Evolutionary conservation across 2,113 vertebrate species (phyloP), one percentile per base, ranked within the genome.

Genomic region (Strigops habroptila): DNA sequence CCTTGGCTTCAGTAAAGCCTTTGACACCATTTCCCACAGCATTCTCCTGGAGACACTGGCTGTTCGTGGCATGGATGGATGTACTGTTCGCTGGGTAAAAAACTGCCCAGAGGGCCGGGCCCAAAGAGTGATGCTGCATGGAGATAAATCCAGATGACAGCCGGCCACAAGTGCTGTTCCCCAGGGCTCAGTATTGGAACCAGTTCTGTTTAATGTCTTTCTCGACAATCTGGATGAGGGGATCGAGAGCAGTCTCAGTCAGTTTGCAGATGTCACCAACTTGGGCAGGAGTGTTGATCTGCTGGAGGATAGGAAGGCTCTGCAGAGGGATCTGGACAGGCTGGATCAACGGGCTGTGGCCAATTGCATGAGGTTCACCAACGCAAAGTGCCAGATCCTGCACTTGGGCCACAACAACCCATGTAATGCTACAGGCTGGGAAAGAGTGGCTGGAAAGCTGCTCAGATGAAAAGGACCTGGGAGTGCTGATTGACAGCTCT

Each of bases 381-480:
- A 6, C 7, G 22, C 10, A 2, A 35, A 37, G 3, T 18, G 39
- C 8, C 0, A 3, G 55, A 3, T 52, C 22, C n/a, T 82, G 30
- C 31, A 30, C 33, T 10, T 39, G 11, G 17, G 21, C 16, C 41
- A 64, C 37, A 87, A 51, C 15, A 30, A 30, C 12, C 30, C 53
- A 59, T 6, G 14, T 12, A 80, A 6, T 1, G 2, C 62, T 31
- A 28, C 37, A 64, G 62, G 16, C 52, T 31, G 18, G 27, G 15
- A 8, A 19, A 44, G 52, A 51, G 24, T 19, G 21, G 7, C 24
- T 79, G 28, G 7, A 43, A 52, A 53, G 16, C 6, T 48, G 14
- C 6, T 2, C 0, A 1, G 12, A 0, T 0, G 16, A 30, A 69
- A 46, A 76, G 12, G 27, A 59, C 17, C 17, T 33, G 10, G 7